These are phyloP conservation scores for Eupleurogrammus muticus DNA, from an alignment of 2,797 vertebrate species.

Conservation along the genomic window DNA sequence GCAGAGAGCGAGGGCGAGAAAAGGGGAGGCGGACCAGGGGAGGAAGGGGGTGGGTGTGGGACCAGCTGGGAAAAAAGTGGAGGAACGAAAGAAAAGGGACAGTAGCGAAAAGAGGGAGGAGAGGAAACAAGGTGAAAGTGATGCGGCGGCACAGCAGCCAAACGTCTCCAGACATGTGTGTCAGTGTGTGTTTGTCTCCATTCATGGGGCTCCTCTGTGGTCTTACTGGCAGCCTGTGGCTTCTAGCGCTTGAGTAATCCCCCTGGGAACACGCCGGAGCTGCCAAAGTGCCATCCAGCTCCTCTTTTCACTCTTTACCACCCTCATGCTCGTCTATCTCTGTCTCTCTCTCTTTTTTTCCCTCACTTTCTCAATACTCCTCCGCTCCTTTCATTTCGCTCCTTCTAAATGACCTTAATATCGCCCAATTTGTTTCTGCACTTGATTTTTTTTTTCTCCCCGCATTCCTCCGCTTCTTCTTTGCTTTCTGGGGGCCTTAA, in stretches of 20 bases:
- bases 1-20: constrained; percentile 12
- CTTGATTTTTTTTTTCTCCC: constrained; percentile 14
- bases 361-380: constrained; percentile 31
- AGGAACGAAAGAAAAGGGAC: constrained; percentile 11
- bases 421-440: constrained; percentile 25
- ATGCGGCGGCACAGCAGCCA: constrained; percentile 24
- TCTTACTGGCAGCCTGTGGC: constrained; percentile 71
- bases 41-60: too few species aligned
- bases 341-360: constrained; percentile 40
- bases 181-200: constrained; percentile 51
- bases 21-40: not conserved
- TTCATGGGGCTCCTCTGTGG: constrained; percentile 69
- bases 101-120: constrained; percentile 9
- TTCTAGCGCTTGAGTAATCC: constrained; percentile 83
- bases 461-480: not conserved
- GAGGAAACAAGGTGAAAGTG: constrained; percentile 50
- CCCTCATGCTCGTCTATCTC: constrained; percentile 54
- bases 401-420: constrained; percentile 44
- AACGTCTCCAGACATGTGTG: constrained; percentile 39
- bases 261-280: constrained; percentile 82
- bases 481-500: constrained; percentile 6
- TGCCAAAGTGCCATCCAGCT: constrained; percentile 84
- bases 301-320: constrained; percentile 69
- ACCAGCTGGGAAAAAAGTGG: constrained; percentile 16
- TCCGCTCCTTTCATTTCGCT: constrained; percentile 36